Percentiles rank a stretch among this genome's conserved stretches.
These are phyloP conservation scores for Drosophila nigromelanica DNA, from an alignment of 1,140 invertebrate species.

Conservation along the genomic window DNA sequence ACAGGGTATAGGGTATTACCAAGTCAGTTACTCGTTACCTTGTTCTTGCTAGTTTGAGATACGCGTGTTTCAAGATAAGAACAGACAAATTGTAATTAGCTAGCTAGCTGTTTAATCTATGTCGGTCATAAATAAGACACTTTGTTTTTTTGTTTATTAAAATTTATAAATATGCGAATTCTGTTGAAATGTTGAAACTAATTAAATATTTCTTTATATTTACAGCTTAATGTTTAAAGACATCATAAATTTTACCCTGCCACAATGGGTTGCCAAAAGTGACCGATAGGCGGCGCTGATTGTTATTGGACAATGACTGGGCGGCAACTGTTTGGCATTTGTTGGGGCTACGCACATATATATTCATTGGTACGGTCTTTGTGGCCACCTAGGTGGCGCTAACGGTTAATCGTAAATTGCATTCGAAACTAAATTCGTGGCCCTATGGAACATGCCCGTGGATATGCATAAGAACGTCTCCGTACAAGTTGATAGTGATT, in stretches of 20 bases:
- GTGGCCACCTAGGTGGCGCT: too few relatives aligned
- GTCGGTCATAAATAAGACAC: neutral
- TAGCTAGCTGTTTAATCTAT: constrained; percentile 8
- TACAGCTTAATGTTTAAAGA: neutral
- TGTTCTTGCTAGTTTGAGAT: neutral
- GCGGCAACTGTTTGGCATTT: constrained; percentile 26
- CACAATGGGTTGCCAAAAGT: neutral
- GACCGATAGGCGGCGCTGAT: neutral
- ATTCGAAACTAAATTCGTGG: constrained; percentile 20
- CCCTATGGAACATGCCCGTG: constrained; percentile 76
- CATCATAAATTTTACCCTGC: neutral
- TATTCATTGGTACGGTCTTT: too few relatives aligned
- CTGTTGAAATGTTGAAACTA: neutral
- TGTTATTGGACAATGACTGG: constrained; percentile 53
- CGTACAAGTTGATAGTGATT: constrained; percentile 91
- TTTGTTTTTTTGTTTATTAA: neutral
- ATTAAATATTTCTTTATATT: constrained; percentile 7
- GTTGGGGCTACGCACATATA: constrained; percentile 23
- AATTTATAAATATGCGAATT: neutral
- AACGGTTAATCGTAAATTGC: neutral
- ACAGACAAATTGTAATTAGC: constrained; percentile 15
- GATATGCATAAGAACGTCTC: constrained; percentile 90
- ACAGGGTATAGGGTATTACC: too few relatives aligned
- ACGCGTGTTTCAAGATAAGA: constrained; percentile 14
- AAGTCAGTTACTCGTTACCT: too few relatives aligned